phyloP scores from a whole-genome alignment of 2,888 invertebrate species.

The Rhaphigaster nebulosa region DNA sequence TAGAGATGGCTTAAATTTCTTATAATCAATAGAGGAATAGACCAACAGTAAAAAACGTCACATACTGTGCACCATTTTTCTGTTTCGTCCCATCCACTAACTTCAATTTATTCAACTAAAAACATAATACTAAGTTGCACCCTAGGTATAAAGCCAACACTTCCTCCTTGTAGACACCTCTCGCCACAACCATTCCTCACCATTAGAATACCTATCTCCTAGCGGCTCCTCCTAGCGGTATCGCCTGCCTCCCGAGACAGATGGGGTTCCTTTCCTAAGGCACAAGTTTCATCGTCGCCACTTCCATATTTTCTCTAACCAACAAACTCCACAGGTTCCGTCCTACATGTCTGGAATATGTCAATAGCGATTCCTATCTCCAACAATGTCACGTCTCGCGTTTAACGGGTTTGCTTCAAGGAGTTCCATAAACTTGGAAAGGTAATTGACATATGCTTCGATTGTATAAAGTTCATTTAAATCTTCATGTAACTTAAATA shows the following conservation, averaged over 20 bases:
- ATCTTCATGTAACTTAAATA: background rate
- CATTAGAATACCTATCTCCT: background rate
- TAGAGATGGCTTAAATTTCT: no score
- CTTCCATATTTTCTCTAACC: slow-evolving; percentile 14
- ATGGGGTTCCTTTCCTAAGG: background rate
- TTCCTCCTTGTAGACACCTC: background rate
- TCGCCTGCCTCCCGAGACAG: background rate
- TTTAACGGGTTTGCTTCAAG: background rate
- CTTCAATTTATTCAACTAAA: background rate
- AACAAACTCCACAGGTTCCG: background rate
- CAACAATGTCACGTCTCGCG: background rate
- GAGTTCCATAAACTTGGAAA: background rate
- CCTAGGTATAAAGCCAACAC: background rate
- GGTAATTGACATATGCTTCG: background rate
- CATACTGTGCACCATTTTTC: no score
- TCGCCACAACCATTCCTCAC: background rate
- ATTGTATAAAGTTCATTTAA: background rate
- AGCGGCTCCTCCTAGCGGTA: background rate
- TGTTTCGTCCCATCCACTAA: background rate
- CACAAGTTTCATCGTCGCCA: background rate
- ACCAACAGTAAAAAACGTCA: no score
- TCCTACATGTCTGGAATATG: background rate
- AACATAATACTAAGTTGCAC: background rate
- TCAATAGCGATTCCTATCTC: background rate
- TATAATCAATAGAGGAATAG: no score